Base-by-base conservation (phyloP, 2,797 vertebrate genomes). In the Staurois parvus region DNA sequence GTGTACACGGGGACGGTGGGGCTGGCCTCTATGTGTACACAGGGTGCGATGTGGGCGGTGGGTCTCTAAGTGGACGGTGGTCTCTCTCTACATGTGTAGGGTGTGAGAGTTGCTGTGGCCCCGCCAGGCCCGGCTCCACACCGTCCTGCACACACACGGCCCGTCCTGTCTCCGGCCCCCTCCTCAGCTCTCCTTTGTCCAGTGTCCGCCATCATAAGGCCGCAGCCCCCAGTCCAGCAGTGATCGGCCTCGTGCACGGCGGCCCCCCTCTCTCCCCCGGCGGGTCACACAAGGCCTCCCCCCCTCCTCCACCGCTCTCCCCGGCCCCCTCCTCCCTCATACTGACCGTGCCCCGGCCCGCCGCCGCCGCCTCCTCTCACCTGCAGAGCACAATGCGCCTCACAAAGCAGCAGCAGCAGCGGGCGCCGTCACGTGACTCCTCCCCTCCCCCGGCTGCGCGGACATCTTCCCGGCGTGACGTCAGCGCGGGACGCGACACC, bases 361-460 rank as follows among this genome's bases (percentile, higher is more conserved):
- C 72, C n/a, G 59, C 72, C 42, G 62, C 72, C n/a, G 59, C 77
- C 73, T 59, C 68, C 9, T 37, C 85, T 79, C 72, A 86, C 85
- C 85, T 86, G 85, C 85, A 77, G n/a, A n/a, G 85, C 85, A 86
- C 79, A 86, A 86, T 86, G 85, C 80, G 85, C 85, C 85, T 86
- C 85, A 86, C 85, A 86, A 86, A 86, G 85, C 84, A 86, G 76
- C 84, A 73, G 70, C 84, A 62, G 79, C 84, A 81, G 73, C 78
- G 72, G 85, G 79, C 80, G 84, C 84, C 84, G 85, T 86, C 85
- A 86, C 85, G 59, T 86, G 85, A 86, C 79, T 76, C 82, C 82
- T 70, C 82, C 82, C 66, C 67, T 29, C 24, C 40, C 12, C 79
- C 79, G 82, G 73, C 81, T 52, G 73, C 73, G 85, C 66, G 48